phyloP scores from a whole-genome alignment of 2,113 vertebrate species.

The Caretta caretta region DNA sequence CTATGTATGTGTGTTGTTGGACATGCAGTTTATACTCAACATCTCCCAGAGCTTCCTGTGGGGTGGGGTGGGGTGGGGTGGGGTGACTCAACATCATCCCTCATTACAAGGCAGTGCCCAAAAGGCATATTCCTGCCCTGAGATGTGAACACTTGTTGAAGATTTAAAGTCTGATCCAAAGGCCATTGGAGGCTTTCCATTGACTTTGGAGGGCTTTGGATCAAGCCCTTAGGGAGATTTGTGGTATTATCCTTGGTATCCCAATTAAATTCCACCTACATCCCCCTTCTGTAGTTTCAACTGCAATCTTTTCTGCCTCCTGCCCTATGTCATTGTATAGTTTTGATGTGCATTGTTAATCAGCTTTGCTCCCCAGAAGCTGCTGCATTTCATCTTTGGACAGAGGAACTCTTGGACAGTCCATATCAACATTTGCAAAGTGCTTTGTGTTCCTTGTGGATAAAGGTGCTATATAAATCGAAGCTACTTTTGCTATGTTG shows the following conservation, averaged over 20 bases:
- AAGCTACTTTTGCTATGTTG: constrained; percentile 11
- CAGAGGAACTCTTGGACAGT: background rate
- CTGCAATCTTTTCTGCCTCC: background rate
- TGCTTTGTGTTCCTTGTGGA: background rate
- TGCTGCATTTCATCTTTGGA: background rate
- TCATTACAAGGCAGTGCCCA: background rate
- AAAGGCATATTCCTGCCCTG: too few relatives aligned
- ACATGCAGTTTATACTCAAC: rapidly evolving
- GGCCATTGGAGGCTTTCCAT: background rate
- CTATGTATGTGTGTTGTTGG: background rate
- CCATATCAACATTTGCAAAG: constrained; percentile 13
- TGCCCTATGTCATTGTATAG: background rate
- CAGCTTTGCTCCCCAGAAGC: background rate
- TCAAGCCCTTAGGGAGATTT: background rate
- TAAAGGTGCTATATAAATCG: constrained; percentile 4
- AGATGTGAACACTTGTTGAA: background rate
- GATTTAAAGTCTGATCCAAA: rapidly evolving
- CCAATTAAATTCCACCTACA: constrained; percentile 9
- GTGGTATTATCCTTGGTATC: background rate
- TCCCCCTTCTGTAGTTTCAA: background rate
- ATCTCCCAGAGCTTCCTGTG: background rate
- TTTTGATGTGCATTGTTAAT: background rate
- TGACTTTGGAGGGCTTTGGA: background rate
- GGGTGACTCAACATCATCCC: background rate
- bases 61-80: background rate